phyloP scores from a whole-genome alignment of 2,888 invertebrate species.

The Spisula subtruncata region DNA sequence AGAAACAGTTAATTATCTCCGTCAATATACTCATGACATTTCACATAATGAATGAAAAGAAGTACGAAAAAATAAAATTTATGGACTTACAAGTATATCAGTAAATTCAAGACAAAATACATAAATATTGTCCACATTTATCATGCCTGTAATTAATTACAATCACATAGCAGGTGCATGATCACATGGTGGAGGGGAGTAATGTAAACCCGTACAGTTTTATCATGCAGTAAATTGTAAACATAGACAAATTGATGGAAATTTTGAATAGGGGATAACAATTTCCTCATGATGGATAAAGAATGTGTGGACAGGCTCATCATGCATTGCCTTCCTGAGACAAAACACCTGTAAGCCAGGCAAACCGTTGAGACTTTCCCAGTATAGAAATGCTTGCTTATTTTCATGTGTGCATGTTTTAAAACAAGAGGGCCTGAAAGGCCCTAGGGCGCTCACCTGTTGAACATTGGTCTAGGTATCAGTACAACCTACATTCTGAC shows the following conservation, averaged over 20 bases:
- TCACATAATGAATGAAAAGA: background rate
- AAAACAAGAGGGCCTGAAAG: too few species aligned
- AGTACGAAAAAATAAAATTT: background rate
- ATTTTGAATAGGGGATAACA: slow-evolving; percentile 26
- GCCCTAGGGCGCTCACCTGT: too few species aligned
- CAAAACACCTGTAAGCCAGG: background rate
- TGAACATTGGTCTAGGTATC: too few species aligned
- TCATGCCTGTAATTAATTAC: slow-evolving; percentile 1
- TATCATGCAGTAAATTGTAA: slow-evolving; percentile 42
- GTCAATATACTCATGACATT: background rate
- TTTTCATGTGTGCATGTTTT: too few species aligned
- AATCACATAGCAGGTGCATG: slow-evolving; percentile 31
- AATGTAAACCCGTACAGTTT: slow-evolving; percentile 34
- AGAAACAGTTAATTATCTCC: too few species aligned
- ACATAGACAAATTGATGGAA: slow-evolving; percentile 43
- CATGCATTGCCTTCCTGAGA: background rate
- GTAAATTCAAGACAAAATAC: background rate
- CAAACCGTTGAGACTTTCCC: too few species aligned
- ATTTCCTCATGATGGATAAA: slow-evolving; percentile 40
- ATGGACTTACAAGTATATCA: background rate
- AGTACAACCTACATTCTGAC: too few species aligned
- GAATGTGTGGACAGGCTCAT: slow-evolving; percentile 31
- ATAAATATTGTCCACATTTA: slow-evolving; percentile 12
- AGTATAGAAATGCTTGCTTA: too few species aligned
- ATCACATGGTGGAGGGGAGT: slow-evolving; percentile 2